These are phyloP conservation scores for Oreortyx pictus DNA, from an alignment of 2,797 vertebrate species.

Conservation along the genomic window DNA sequence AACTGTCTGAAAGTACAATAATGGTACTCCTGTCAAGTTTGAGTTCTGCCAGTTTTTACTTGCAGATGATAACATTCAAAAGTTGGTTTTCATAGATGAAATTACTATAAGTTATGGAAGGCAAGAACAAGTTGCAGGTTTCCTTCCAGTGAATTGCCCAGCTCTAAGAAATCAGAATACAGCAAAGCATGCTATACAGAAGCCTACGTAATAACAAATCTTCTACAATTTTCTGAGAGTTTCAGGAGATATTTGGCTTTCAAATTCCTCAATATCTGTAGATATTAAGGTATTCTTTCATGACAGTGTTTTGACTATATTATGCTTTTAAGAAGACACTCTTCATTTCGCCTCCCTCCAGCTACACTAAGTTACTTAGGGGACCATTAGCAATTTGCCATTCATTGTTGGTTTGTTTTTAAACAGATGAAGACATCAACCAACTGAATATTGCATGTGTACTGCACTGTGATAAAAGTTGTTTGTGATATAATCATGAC, in stretches of 20 bases:
- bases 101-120: background rate
- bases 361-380: background rate
- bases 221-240: background rate
- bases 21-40: background rate
- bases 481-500: background rate
- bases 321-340: background rate
- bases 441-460: background rate
- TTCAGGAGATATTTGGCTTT: background rate
- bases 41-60: background rate
- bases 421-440: background rate
- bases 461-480: background rate
- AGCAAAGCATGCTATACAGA: background rate
- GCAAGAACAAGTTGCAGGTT: background rate
- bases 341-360: background rate
- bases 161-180: background rate
- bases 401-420: background rate
- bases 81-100: background rate
- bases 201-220: background rate
- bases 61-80: background rate
- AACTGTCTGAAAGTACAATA: background rate
- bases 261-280: background rate
- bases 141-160: background rate
- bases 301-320: background rate
- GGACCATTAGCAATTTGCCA: background rate
- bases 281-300: background rate